phyloP scores from a whole-genome alignment of 2,888 invertebrate species.

The Ctenicera cuprea region DNA sequence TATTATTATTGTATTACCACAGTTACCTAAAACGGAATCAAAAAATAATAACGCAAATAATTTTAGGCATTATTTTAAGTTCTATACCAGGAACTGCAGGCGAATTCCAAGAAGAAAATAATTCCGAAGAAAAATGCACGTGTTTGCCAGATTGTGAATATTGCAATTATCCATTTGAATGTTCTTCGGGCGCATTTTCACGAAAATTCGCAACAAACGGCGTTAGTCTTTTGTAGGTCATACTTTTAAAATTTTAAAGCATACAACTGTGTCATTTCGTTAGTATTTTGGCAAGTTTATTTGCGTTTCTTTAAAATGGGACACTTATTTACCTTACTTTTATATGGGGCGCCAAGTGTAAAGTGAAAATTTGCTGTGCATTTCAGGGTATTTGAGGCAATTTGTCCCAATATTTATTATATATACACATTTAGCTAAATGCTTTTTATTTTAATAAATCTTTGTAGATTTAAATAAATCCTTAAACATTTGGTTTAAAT shows the following conservation, averaged over 20 bases:
- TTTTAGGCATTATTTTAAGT: slow-evolving; percentile 20
- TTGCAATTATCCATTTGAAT: slow-evolving; percentile 78
- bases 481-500: too few species aligned
- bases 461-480: too few species aligned
- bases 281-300: too few species aligned
- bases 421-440: too few species aligned
- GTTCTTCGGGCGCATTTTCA: slow-evolving; percentile 74
- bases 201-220: slow-evolving; percentile 68
- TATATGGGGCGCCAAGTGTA: too few species aligned
- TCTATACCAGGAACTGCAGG: background rate
- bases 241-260: background rate
- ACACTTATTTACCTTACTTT: too few species aligned
- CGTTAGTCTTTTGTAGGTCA: slow-evolving; percentile 74
- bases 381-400: too few species aligned
- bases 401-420: too few species aligned
- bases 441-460: too few species aligned
- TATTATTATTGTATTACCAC: too few species aligned
- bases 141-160: slow-evolving; percentile 81
- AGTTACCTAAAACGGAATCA: background rate
- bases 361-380: too few species aligned
- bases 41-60: slow-evolving; percentile 30
- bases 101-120: background rate
- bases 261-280: too few species aligned
- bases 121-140: slow-evolving; percentile 61
- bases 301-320: background rate